Evolutionary conservation across 1,140 invertebrate species (phyloP).

Genomic region (Aphaenogaster ashmeadi): DNA sequence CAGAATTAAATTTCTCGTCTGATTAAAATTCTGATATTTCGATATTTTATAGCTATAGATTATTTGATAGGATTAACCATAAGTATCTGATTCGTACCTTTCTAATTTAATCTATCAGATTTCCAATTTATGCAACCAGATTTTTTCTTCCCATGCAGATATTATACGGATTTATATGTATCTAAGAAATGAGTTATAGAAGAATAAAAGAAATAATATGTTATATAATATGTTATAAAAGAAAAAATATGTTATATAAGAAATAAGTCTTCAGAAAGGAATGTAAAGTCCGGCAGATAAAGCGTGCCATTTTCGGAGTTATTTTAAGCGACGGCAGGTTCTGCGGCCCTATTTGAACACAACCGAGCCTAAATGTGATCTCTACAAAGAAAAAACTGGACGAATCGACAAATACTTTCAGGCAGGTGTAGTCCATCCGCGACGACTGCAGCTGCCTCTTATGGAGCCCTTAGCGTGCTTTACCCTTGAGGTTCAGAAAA

Average conservation of each 20-base stretch:
- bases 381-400: constrained; percentile 24
- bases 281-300: background rate
- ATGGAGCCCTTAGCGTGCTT: constrained; percentile 68
- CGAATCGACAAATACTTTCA: constrained; percentile 65
- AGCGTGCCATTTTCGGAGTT: background rate
- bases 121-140: no score
- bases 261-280: background rate
- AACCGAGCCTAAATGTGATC: constrained; percentile 4
- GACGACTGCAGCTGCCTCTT: constrained; percentile 73
- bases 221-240: background rate
- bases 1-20: no score
- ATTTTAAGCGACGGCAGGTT: background rate
- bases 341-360: background rate
- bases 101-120: no score
- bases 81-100: no score
- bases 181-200: no score
- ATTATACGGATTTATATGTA: no score
- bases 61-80: no score
- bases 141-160: no score
- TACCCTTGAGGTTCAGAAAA: constrained; percentile 76
- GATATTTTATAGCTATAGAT: no score
- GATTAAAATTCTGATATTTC: no score
- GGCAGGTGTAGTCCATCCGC: constrained; percentile 77
- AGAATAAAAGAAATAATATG: no score
- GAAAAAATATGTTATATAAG: background rate